Conservation (phyloP, 92 coral and sea anemone genomes). For the Heteractis magnifica region DNA sequence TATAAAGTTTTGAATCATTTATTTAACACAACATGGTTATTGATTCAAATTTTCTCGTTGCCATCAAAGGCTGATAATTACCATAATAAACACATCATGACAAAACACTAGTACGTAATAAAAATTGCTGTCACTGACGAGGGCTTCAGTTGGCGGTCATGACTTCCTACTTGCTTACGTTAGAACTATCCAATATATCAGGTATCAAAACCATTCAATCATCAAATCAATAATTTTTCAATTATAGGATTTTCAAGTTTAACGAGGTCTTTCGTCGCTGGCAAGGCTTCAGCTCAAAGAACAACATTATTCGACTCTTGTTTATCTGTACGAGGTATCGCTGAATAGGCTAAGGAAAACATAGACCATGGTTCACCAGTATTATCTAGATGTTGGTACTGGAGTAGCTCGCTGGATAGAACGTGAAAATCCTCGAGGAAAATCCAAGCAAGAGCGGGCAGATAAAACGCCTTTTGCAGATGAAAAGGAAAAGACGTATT, state of each 20-base stretch:
- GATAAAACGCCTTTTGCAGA: background rate
- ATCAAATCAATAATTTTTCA: background rate
- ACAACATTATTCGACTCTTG: background rate
- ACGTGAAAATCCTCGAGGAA: background rate
- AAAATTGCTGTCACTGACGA: background rate
- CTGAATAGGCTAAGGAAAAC: background rate
- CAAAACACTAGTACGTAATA: background rate
- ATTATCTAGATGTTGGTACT: constrained; percentile 18
- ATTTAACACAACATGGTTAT: background rate
- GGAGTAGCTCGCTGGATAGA: constrained; percentile 23
- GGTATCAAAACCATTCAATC: background rate
- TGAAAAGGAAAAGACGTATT: background rate
- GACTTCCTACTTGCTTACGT: background rate
- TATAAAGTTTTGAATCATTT: background rate
- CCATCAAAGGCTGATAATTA: background rate
- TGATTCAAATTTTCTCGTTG: background rate
- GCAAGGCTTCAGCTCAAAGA: background rate
- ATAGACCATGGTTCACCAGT: constrained; percentile 20
- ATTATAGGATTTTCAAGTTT: background rate
- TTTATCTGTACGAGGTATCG: background rate
- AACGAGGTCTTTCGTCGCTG: background rate
- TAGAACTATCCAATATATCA: background rate
- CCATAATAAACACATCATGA: background rate
- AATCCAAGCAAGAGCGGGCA: background rate
- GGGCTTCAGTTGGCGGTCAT: background rate